Base-by-base conservation (phyloP, 2,888 invertebrate species). In the Thymelicus acteon region DNA sequence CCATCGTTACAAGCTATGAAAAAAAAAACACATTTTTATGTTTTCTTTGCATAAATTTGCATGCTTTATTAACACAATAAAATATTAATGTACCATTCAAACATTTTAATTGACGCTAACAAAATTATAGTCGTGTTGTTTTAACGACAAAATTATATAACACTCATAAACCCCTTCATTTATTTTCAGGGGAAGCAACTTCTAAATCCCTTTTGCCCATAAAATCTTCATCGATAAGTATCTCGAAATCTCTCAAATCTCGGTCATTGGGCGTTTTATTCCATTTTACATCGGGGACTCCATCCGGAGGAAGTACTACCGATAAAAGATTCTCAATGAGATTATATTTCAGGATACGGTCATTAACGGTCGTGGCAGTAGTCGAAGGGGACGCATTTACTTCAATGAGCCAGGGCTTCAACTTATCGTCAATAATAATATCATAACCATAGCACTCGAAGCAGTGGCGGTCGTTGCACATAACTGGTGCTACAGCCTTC, bases 371-470 rank as follows among this genome's bases (percentile, higher is more conserved):
- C 0, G 99, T 99, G 0, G 98, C 74, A 0, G 98, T 97, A 73
- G 99, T 88, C 0, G 99, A 98, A 0, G 99, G 99, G 0, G 98
- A 99, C 0, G 99, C 98, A 85, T 99, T 99, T n/a, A 98, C 98
- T 94, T 98, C 98, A 67, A 98, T 97, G 12, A 98, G 91, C 98
- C 98, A 99, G 0, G 99, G 99, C 85, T 99, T 99, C 44, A 99
- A 89, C 81, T 97, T 96, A 83, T 98, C 97, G 85, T 99, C 99
- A 78, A 99, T 98, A 78, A 99, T 99, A 66, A 99, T 98, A 83
- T 99, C 99, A 85, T 98, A 99, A 54, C 99, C 99, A 83, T 99
- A 99, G 81, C 98, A 98, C 89, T 98, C 98, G 83, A 97, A 98
- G 82, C 98, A 98, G 86, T 98, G 98, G 66, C 98, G 93, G 88